Evolutionary conservation across 2,797 vertebrate species (phyloP), one percentile per base, ranked within the genome.

Genomic region (Lepidocolaptes lacrymiger): DNA sequence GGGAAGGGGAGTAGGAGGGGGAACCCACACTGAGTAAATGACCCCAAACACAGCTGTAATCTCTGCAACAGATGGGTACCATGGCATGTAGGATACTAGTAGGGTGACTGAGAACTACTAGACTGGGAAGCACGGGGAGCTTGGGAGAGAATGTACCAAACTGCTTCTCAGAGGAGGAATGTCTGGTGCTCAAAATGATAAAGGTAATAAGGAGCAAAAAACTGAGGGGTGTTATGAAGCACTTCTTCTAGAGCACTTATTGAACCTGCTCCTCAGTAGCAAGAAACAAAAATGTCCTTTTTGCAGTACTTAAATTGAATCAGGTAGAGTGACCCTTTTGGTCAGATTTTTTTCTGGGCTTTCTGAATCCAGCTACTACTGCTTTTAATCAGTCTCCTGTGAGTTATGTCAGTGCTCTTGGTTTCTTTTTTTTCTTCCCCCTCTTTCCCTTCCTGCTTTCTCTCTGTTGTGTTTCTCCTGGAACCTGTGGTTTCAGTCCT

Each of bases 1-100:
- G 17, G 24, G 17, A 44, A 46, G 5, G 3, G 6, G 9, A 1
- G 2, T 6, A 7, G 8, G 6, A 54, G 3, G 5, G 7, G 17
- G 8, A 43, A 11, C 27, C 7, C 51, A 20, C 0, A 2, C 28
- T 27, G 48, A 72, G 30, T 18, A 69, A 56, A n/a, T 18, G 5
- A 54, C 24, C 11, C 4, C 1, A 68, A 67, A 74, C 8, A 8
- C 12, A 17, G 12, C 18, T 68, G 30, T 0, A 1, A 10, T 8
- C 21, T 24, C 72, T 74, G 32, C 15, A 23, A 77, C 30, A 24
- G 10, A 2, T 36, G 48, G 66, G 34, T 9, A 8, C 7, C 9
- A 19, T 58, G 58, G 4, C 4, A 8, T 19, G 11, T 26, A 22
- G 44, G 12, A 2, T 14, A 14, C 36, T 16, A 32, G 39, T 21